Base-by-base conservation (phyloP, 2,113 vertebrate species). In the Myrmecophaga tridactyla region DNA sequence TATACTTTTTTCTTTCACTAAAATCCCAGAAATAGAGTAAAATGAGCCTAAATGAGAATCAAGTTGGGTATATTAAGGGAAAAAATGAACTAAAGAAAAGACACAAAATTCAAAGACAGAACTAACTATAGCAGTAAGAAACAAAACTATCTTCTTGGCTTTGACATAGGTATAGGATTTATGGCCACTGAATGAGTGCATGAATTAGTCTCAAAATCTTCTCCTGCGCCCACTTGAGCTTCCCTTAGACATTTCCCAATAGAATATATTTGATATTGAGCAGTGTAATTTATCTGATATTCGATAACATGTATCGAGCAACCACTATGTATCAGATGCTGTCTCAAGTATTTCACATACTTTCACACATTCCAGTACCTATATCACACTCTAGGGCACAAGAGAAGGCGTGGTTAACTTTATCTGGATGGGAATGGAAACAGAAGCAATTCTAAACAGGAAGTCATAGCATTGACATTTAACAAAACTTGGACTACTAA, bases 391-490 rank as follows among this genome's bases (percentile, higher is more conserved):
- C 1, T 31, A 67, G 36, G 46, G 2, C 51, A 46, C 12, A 76
- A 75, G 41, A 89, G 31, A 90, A 18, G 51, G 65, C 72, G 65
- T 1, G 6, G n/a, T 31, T 77, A 29, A 18, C 20, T 70, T 31
- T 34, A 4, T 58, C 18, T 86, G 69, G 3, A 81, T 29, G 93
- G 4, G 6, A 90, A 7, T 63, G 34, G 20, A 70, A 89, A 15
- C 31, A 78, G 70, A 92, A 88, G 21, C 21, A 90, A 92, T 67
- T 86, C 29, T 46, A 86, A 72, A 86, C 76, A 69, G 51, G 92
- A 96, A 96, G 31, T 67, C 31, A n/a, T 31, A 70, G 51, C 15
- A 91, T 75, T 94, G 70, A 93, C 96, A 92, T 6, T 3, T 56
- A 2, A 75, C 6, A 60, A 63, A 83, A 14, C 48, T 85, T 95